These are phyloP conservation scores for Oscheius sp. DNA, from an alignment of 2,888 invertebrate genomes.

Conservation along the genomic window DNA sequence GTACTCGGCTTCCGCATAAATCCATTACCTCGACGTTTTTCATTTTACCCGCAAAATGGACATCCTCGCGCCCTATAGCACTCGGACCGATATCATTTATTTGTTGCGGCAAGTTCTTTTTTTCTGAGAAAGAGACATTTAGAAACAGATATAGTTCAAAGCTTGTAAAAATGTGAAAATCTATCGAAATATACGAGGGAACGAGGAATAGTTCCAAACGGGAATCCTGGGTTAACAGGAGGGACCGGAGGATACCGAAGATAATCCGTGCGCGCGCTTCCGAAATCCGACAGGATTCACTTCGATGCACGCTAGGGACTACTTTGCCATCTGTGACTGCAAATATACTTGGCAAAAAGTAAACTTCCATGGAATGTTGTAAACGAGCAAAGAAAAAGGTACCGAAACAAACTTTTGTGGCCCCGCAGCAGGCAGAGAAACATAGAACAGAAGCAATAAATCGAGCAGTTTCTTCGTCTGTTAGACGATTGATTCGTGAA, in stretches of 20 bases:
- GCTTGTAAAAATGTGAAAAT: constrained; percentile 5
- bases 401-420: no score
- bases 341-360: no score
- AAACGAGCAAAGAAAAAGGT: no score
- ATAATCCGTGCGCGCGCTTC: constrained; percentile 35
- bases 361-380: no score
- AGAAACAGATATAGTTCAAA: neutral
- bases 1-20: neutral
- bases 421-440: no score
- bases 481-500: no score
- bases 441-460: no score
- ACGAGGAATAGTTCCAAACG: neutral
- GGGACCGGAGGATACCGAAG: constrained; percentile 29
- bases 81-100: constrained; percentile 9
- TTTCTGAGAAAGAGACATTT: neutral
- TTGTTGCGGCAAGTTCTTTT: constrained; percentile 3
- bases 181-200: neutral
- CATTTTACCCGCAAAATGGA: constrained; percentile 20
- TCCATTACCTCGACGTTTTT: constrained; percentile 19
- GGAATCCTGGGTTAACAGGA: constrained; percentile 34
- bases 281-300: constrained; percentile 39
- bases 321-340: no score
- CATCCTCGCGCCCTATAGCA: constrained; percentile 15
- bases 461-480: no score
- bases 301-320: neutral